Percentiles rank a stretch among this genome's conserved stretches.
These are phyloP conservation scores for Podabrus alpinus DNA, from an alignment of 2,888 invertebrate genomes.

Conservation along the genomic window DNA sequence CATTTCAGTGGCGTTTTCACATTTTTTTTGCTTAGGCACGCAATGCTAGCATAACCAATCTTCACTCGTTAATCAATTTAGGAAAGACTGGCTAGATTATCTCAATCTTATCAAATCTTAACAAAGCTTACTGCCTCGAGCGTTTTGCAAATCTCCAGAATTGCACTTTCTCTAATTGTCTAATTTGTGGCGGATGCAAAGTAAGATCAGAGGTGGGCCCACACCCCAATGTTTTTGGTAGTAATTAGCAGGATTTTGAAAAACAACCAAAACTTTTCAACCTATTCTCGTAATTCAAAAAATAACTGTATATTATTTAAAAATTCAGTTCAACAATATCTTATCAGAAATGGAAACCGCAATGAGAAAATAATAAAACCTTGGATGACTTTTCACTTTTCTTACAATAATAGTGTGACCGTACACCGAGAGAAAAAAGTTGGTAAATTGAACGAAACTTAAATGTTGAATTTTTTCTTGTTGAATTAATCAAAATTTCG, in stretches of 20 bases:
- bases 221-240: no score
- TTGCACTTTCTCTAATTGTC: neutral
- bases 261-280: no score
- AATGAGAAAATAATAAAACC: neutral
- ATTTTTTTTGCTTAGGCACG: neutral
- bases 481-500: no score
- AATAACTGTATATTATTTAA: no score
- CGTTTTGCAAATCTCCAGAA: neutral
- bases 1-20: neutral
- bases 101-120: neutral
- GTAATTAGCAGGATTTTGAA: no score
- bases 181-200: no score
- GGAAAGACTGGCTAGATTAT: neutral
- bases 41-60: neutral
- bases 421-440: no score
- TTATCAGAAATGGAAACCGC: no score
- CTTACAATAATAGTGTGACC: neutral
- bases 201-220: no score
- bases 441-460: no score
- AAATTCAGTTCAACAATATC: no score
- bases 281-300: neutral
- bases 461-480: no score
- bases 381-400: neutral
- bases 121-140: neutral
- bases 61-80: neutral